Percentiles rank a stretch among this genome's conserved stretches.
phyloP scores from a whole-genome alignment of 2,113 vertebrate species.

The Syrmaticus mikado region DNA sequence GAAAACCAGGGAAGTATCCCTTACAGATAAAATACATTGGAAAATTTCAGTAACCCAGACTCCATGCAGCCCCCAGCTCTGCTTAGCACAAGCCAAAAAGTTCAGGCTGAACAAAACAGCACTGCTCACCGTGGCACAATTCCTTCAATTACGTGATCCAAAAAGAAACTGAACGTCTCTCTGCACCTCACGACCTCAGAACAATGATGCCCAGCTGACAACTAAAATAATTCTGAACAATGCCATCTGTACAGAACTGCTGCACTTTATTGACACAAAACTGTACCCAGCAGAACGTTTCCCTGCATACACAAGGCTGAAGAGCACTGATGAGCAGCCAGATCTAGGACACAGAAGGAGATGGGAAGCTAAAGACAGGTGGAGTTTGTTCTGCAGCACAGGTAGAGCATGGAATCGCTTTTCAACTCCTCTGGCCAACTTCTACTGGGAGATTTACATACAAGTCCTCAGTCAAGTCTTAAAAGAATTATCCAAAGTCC shows the following conservation, averaged over 20 bases:
- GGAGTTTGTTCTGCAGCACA: constrained; percentile 53
- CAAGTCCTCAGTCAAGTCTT: constrained; percentile 60
- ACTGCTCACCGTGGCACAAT: neutral
- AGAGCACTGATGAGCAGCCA: constrained; percentile 51
- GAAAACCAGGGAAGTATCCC: constrained; percentile 41
- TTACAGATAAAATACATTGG: constrained; percentile 51
- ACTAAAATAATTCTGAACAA: constrained; percentile 16
- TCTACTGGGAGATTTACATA: constrained; percentile 49
- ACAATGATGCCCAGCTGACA: constrained; percentile 11
- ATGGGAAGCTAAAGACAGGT: constrained; percentile 47
- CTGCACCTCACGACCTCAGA: neutral
- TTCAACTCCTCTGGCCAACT: constrained; percentile 35
- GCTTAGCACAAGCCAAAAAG: constrained; percentile 57
- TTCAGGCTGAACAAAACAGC: constrained; percentile 32
- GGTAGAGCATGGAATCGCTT: constrained; percentile 35
- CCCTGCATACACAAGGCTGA: constrained; percentile 49
- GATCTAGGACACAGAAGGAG: constrained; percentile 35
- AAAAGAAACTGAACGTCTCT: neutral
- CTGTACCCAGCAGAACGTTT: constrained; percentile 61
- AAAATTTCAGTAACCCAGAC: neutral
- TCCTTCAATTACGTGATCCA: constrained; percentile 25
- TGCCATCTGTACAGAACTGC: constrained; percentile 51
- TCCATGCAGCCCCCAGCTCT: constrained; percentile 45
- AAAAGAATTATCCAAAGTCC: constrained; percentile 61
- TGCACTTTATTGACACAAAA: constrained; percentile 67